Conservation (phyloP, 2,888 invertebrate species). For the Drosophila cognata region DNA sequence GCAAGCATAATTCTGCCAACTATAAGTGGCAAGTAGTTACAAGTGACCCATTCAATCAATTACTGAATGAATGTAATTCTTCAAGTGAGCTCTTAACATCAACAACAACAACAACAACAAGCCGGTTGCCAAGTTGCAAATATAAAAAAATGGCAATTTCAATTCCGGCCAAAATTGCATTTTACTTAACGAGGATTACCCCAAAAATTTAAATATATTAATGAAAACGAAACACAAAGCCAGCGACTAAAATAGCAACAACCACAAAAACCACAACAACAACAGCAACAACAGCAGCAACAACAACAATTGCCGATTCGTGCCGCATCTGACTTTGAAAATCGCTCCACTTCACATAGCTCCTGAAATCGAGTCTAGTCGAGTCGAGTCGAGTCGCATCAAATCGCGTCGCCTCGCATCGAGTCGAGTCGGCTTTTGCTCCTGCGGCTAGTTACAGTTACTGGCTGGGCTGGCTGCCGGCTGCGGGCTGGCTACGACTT, state of each 20-base stretch:
- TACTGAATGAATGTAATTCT: background rate
- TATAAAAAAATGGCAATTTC: background rate
- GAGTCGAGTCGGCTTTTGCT: constrained; percentile 39
- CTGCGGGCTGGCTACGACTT: constrained; percentile 60
- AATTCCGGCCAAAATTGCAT: constrained; percentile 26
- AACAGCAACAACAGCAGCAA: background rate
- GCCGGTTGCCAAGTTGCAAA: constrained; percentile 3
- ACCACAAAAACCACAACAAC: constrained; percentile 5
- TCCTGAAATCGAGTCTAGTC: constrained; percentile 23
- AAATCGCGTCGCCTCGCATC: constrained; percentile 32
- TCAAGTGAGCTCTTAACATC: background rate
- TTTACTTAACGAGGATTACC: constrained; percentile 53
- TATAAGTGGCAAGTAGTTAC: constrained; percentile 4
- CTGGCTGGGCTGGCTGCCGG: constrained; percentile 17
- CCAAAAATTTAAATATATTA: constrained; percentile 58
- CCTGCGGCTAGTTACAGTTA: constrained; percentile 5
- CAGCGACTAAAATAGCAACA: constrained; percentile 59
- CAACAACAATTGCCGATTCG: constrained; percentile 17
- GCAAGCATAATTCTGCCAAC: constrained; percentile 16
- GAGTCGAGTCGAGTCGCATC: constrained; percentile 16
- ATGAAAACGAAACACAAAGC: constrained; percentile 51
- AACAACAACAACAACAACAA: constrained; percentile 1
- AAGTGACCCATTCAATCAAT: constrained; percentile 5
- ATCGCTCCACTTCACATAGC: constrained; percentile 61
- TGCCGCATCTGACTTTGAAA: constrained; percentile 71